Evolutionary conservation across 2,113 vertebrate species (phyloP).

Genomic region (Ondatra zibethicus): DNA sequence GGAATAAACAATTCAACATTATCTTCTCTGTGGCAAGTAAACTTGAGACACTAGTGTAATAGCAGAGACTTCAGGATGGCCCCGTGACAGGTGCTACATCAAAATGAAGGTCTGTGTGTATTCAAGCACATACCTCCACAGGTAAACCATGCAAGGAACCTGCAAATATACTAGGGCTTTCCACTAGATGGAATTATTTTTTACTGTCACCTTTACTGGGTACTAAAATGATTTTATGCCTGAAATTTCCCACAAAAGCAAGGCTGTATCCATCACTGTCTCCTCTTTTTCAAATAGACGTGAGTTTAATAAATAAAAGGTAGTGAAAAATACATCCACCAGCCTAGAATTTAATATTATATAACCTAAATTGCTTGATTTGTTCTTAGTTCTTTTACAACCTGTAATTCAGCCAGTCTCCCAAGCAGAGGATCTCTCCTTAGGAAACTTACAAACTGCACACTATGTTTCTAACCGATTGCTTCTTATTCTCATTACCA

Average conservation of each 20-base stretch:
- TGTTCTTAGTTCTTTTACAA: slow-evolving; percentile 57
- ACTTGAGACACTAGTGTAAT: not conserved
- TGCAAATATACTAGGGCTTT: not conserved
- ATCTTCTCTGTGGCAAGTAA: slow-evolving; percentile 48
- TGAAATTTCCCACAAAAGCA: slow-evolving; percentile 70
- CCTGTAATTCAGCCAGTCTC: slow-evolving; percentile 37
- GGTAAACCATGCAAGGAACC: not conserved
- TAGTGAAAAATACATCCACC: slow-evolving; percentile 55
- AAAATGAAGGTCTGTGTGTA: not conserved
- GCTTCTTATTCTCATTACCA: slow-evolving; percentile 49
- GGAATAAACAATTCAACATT: slow-evolving; percentile 52
- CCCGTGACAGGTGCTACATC: not conserved
- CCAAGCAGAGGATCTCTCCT: slow-evolving; percentile 21
- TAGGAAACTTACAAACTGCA: slow-evolving; percentile 61
- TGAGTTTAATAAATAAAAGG: slow-evolving; percentile 65
- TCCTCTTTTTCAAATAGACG: slow-evolving; percentile 53
- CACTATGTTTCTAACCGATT: slow-evolving; percentile 71
- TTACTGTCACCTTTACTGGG: slow-evolving; percentile 68
- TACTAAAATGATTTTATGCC: slow-evolving; percentile 65
- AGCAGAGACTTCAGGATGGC: slow-evolving; percentile 8
- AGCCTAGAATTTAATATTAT: slow-evolving; percentile 45
- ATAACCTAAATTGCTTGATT: slow-evolving; percentile 59
- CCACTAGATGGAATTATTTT: slow-evolving; percentile 56
- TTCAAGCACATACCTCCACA: not conserved
- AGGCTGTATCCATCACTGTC: slow-evolving; percentile 47